A percentile compares a stretch with the other conserved stretches of the same genome.
These are phyloP conservation scores for Ochropleura leucogaster DNA, from an alignment of 2,888 invertebrate species.

Conservation along the genomic window DNA sequence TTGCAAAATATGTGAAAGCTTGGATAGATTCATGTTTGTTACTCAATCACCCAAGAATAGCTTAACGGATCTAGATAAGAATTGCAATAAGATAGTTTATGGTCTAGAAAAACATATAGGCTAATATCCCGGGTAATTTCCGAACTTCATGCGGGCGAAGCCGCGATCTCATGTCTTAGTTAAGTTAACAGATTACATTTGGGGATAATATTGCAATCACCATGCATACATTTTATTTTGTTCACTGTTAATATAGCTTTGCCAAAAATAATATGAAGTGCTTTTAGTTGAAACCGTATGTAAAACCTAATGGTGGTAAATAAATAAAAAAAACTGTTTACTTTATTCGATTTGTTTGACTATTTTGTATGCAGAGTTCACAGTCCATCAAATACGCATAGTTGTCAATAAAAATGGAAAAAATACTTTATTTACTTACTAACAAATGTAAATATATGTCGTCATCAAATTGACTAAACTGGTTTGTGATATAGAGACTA, in stretches of 20 bases:
- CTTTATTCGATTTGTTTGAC: slow-evolving; percentile 3
- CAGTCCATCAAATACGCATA: slow-evolving; percentile 4
- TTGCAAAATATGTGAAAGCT: too few species aligned
- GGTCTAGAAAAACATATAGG: too few species aligned
- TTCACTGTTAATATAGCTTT: not conserved
- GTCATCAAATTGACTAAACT: not conserved
- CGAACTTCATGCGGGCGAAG: too few species aligned
- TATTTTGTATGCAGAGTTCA: not conserved
- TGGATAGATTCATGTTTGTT: too few species aligned
- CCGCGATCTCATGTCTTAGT: too few species aligned
- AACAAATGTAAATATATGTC: not conserved
- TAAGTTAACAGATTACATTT: not conserved
- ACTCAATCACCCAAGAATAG: too few species aligned
- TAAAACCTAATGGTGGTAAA: not conserved
- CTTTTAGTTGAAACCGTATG: not conserved
- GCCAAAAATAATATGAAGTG: not conserved
- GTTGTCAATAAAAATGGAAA: slow-evolving; percentile 31
- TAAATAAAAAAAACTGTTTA: slow-evolving; percentile 1
- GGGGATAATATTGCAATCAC: not conserved
- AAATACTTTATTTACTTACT: slow-evolving; percentile 12
- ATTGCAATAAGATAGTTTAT: too few species aligned
- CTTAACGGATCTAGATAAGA: too few species aligned
- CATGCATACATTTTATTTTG: not conserved
- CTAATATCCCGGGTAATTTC: too few species aligned
- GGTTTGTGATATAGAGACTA: not conserved